These are phyloP conservation scores for Trichogramma evanescens DNA, from an alignment of 2,888 invertebrate genomes.

Conservation along the genomic window DNA sequence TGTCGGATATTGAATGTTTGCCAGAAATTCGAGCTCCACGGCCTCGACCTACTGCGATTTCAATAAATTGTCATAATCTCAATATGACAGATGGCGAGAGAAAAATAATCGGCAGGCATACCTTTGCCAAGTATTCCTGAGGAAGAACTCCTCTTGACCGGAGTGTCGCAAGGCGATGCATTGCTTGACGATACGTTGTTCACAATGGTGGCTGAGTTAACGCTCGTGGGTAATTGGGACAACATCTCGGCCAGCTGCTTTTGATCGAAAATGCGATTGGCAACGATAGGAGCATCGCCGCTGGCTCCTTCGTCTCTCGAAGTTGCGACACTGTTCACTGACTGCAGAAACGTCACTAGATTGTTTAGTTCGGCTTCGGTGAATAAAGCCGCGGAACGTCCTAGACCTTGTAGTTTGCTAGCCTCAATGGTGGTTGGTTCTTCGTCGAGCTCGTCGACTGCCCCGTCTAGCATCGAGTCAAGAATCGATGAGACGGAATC, in stretches of 20 bases:
- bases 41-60: constrained; percentile 29
- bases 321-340: constrained; percentile 32
- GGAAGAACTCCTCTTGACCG: constrained; percentile 33
- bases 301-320: constrained; percentile 26
- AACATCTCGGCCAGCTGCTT: constrained; percentile 49
- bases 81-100: not conserved
- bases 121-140: constrained; percentile 45
- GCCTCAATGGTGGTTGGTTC: constrained; percentile 49
- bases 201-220: constrained; percentile 27
- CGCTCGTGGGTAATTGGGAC: constrained; percentile 45
- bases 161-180: constrained; percentile 33
- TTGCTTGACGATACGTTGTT: constrained; percentile 23
- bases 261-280: constrained; percentile 39
- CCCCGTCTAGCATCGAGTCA: constrained; percentile 60
- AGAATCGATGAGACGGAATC: constrained; percentile 72
- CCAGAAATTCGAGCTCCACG: constrained; percentile 32
- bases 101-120: constrained; percentile 22
- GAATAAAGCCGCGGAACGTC: constrained; percentile 60
- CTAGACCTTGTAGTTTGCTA: constrained; percentile 53
- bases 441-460: constrained; percentile 43
- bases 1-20: constrained; percentile 35
- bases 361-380: constrained; percentile 61
- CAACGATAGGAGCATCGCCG: not conserved
- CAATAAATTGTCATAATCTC: not conserved
- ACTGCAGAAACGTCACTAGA: constrained; percentile 54